phyloP scores from a whole-genome alignment of 2,888 invertebrate genomes.

The Shargacucullia verbasci region DNA sequence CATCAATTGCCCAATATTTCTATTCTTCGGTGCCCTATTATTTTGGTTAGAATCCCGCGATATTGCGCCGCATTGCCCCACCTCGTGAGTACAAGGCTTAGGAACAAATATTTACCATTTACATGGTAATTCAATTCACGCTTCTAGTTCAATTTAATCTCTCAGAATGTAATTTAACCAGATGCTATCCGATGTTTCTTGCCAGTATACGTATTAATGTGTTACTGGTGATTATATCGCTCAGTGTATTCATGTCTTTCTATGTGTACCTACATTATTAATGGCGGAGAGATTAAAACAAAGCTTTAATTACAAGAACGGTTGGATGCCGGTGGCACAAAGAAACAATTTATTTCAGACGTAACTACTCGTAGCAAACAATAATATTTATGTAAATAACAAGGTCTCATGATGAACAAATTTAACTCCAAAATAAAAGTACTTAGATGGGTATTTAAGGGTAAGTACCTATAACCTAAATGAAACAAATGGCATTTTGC shows the following conservation, averaged over 20 bases:
- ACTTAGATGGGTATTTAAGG: not conserved
- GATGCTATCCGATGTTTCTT: constrained; percentile 37
- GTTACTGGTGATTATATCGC: constrained; percentile 11
- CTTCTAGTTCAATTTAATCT: constrained; percentile 31
- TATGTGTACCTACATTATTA: too few species aligned
- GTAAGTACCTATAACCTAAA: constrained; percentile 17
- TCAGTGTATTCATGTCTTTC: not conserved
- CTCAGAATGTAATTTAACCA: constrained; percentile 37
- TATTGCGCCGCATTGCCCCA: constrained; percentile 45
- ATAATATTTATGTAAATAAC: not conserved
- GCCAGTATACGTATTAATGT: constrained; percentile 30
- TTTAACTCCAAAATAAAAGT: constrained; percentile 14
- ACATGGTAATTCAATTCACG: constrained; percentile 50
- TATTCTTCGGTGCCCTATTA: constrained; percentile 50
- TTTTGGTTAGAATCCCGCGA: constrained; percentile 48
- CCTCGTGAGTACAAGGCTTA: constrained; percentile 36
- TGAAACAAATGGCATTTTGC: constrained; percentile 33
- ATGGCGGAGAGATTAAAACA: too few species aligned
- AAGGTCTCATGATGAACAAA: not conserved
- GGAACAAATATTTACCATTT: constrained; percentile 51
- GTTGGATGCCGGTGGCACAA: not conserved
- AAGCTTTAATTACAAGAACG: not conserved
- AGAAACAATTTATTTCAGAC: not conserved
- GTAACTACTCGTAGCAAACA: not conserved
- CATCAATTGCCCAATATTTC: constrained; percentile 53